Evolutionary conservation across 2,888 invertebrate species (phyloP).

Genomic region (Eustalomyia histrio): DNA sequence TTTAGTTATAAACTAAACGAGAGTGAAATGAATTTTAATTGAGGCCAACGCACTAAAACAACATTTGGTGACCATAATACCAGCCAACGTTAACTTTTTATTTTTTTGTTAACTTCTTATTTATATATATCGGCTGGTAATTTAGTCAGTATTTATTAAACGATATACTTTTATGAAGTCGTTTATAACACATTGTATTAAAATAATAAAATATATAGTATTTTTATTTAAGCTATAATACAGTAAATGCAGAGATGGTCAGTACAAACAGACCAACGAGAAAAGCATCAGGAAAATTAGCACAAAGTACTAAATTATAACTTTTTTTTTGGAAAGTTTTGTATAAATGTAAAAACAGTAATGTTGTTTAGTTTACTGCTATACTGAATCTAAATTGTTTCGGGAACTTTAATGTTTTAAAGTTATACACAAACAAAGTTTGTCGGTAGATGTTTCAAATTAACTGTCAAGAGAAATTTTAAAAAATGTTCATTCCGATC

Average conservation of each 20-base stretch:
- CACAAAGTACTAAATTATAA: no score
- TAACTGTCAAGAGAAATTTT: no score
- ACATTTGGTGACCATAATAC: slow-evolving; percentile 59
- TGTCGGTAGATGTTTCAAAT: no score
- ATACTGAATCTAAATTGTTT: no score
- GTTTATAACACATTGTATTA: slow-evolving; percentile 20
- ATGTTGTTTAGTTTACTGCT: no score
- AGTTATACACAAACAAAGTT: no score
- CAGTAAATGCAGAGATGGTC: slow-evolving; percentile 1
- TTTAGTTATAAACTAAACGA: slow-evolving; percentile 59
- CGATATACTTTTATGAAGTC: slow-evolving; percentile 14
- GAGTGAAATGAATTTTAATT: slow-evolving; percentile 69
- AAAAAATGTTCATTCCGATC: no score
- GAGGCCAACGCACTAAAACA: slow-evolving; percentile 66
- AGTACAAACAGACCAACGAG: no score
- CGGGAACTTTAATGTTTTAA: no score
- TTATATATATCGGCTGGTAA: slow-evolving; percentile 3
- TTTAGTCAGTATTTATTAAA: background rate
- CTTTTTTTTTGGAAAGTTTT: no score
- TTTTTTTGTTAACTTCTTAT: slow-evolving; percentile 26
- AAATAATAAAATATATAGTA: slow-evolving; percentile 26
- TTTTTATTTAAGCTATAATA: background rate
- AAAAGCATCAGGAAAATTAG: no score
- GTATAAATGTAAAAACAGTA: no score
- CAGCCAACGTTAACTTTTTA: slow-evolving; percentile 42